Evolutionary conservation across 2,888 invertebrate genomes (phyloP).

Genomic region (Desoria tigrina): DNA sequence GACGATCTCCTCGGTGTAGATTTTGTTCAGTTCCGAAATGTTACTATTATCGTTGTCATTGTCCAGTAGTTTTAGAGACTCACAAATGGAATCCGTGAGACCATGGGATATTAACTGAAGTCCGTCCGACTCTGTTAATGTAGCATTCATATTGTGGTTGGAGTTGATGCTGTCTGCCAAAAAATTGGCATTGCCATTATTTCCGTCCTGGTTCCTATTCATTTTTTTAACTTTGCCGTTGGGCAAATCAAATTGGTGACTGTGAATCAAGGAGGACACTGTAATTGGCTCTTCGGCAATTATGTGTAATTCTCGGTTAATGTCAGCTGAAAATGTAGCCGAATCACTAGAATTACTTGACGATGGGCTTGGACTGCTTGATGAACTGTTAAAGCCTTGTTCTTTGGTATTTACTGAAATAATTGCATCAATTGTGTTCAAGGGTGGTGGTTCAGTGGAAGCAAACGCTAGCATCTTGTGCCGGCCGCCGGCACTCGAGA

Average conservation of each 20-base stretch:
- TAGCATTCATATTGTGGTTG: constrained; percentile 27
- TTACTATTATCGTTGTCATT: constrained; percentile 33
- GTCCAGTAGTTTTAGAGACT: constrained; percentile 40
- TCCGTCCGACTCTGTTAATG: constrained; percentile 17
- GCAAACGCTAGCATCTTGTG: constrained; percentile 54
- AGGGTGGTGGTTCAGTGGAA: constrained; percentile 41
- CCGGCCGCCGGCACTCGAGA: constrained; percentile 50
- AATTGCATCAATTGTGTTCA: constrained; percentile 45
- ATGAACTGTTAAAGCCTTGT: constrained; percentile 21
- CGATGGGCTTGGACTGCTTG: constrained; percentile 27
- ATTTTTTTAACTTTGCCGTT: background rate
- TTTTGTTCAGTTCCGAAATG: constrained; percentile 19
- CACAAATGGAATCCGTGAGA: constrained; percentile 39
- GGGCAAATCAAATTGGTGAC: background rate
- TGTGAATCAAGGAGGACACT: background rate
- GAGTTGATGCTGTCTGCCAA: constrained; percentile 41
- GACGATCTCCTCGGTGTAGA: constrained; percentile 48
- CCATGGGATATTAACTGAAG: constrained; percentile 36
- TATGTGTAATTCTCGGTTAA: constrained; percentile 21
- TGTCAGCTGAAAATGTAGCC: constrained; percentile 2
- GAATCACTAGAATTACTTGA: constrained; percentile 21
- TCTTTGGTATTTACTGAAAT: constrained; percentile 41
- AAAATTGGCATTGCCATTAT: constrained; percentile 40
- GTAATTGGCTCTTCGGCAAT: constrained; percentile 27
- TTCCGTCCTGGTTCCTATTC: constrained; percentile 33